These are phyloP conservation scores for Mesembrinibis cayennensis DNA, from an alignment of 2,113 vertebrate genomes.

Conservation along the genomic window DNA sequence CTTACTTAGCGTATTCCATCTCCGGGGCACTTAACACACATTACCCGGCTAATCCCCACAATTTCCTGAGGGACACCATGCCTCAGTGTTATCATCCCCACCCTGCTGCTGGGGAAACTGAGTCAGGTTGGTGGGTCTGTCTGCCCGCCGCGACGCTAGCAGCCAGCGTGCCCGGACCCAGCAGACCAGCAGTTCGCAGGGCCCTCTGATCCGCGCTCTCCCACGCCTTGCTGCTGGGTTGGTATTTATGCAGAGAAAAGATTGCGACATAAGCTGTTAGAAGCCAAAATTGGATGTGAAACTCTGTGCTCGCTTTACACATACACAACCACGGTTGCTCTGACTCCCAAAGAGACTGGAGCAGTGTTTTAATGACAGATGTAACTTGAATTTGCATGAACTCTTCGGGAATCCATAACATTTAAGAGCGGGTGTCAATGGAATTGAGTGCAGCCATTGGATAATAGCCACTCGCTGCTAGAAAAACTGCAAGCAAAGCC, in stretches of 20 bases:
- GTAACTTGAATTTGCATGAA: background rate
- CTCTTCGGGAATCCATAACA: background rate
- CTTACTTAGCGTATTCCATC: background rate
- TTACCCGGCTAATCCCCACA: background rate
- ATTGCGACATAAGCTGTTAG: background rate
- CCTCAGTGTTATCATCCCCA: background rate
- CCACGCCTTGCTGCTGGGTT: rapidly evolving
- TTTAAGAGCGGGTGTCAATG: background rate
- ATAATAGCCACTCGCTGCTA: background rate
- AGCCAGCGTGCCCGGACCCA: background rate
- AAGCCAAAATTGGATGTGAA: background rate
- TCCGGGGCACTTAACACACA: background rate
- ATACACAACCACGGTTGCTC: rapidly evolving
- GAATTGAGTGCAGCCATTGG: background rate
- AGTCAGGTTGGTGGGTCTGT: background rate
- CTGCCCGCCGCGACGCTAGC: background rate
- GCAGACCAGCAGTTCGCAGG: rapidly evolving
- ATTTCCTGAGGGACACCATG: background rate
- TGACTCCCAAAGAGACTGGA: background rate
- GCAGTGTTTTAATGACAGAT: background rate
- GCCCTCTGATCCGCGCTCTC: background rate
- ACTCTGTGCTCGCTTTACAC: rapidly evolving
- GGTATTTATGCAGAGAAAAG: rapidly evolving
- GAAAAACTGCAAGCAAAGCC: background rate
- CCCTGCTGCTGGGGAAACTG: background rate